Conservation (phyloP, 1,140 invertebrate species). For the Drosophila tsacasi region DNA sequence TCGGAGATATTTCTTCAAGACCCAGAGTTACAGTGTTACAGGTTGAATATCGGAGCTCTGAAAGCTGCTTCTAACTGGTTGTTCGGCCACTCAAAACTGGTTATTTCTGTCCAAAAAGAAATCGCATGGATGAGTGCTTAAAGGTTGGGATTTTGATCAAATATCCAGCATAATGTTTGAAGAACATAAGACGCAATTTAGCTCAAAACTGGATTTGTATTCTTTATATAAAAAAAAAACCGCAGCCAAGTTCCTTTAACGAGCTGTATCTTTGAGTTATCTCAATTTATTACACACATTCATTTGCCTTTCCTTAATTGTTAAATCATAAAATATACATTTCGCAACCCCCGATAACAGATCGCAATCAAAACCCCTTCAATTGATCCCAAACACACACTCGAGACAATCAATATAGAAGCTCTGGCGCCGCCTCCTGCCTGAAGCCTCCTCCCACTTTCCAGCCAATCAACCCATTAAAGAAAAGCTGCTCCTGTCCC, state of each 20-base stretch:
- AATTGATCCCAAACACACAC: constrained; percentile 41
- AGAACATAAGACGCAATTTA: background rate
- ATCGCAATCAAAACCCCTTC: constrained; percentile 44
- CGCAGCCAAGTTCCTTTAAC: background rate
- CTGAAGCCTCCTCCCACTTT: constrained; percentile 25
- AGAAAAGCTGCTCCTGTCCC: constrained; percentile 51
- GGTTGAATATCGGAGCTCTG: constrained; percentile 4
- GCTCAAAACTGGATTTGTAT: background rate
- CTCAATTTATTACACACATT: constrained; percentile 37
- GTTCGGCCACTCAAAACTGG: constrained; percentile 21
- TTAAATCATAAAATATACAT: constrained; percentile 51
- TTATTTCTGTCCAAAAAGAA: constrained; percentile 32
- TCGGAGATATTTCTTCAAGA: background rate
- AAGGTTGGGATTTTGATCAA: constrained; percentile 9
- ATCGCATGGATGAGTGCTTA: constrained; percentile 9
- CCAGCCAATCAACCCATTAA: constrained; percentile 51
- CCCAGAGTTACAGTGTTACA: constrained; percentile 8
- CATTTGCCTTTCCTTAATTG: constrained; percentile 21
- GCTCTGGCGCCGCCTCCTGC: constrained; percentile 37
- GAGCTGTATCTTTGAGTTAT: constrained; percentile 3
- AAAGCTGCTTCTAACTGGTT: constrained; percentile 26
- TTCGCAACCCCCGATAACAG: constrained; percentile 29
- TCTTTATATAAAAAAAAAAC: background rate
- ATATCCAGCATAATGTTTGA: constrained; percentile 10
- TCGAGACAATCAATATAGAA: constrained; percentile 29